A percentile compares a stretch with the other conserved stretches of the same genome.
These are phyloP conservation scores for Brachionus asplanchnoidis DNA, from an alignment of 1,140 invertebrate species.

Conservation along the genomic window DNA sequence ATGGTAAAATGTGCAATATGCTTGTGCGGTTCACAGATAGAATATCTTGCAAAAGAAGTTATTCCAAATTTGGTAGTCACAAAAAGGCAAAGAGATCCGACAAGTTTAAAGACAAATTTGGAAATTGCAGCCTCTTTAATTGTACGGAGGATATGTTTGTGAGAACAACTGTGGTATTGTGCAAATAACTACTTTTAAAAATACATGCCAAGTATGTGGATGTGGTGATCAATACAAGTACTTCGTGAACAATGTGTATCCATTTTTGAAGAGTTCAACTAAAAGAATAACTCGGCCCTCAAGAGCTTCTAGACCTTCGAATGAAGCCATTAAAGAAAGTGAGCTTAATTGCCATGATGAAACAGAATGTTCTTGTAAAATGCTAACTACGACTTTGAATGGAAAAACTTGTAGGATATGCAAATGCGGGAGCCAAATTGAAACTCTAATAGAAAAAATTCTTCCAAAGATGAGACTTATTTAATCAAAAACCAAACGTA, in stretches of 20 bases:
- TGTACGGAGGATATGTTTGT: neutral
- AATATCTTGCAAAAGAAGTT: neutral
- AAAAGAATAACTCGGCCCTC: neutral
- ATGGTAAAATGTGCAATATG: neutral
- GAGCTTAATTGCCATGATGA: neutral
- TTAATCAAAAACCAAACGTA: neutral
- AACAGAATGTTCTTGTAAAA: neutral
- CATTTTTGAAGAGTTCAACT: neutral
- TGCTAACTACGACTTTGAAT: neutral
- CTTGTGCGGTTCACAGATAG: neutral
- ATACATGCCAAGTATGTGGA: neutral
- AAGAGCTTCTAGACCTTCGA: neutral
- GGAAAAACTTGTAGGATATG: slow-evolving; percentile 6
- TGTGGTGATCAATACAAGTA: neutral
- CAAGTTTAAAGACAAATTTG: neutral
- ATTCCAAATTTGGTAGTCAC: neutral
- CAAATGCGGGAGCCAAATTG: slow-evolving; percentile 10
- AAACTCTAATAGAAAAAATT: neutral
- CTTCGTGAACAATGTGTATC: neutral
- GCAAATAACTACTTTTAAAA: neutral
- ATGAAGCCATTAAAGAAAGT: neutral
- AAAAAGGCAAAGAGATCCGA: neutral
- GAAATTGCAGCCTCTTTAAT: neutral
- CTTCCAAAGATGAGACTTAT: neutral
- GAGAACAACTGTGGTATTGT: neutral